Evolutionary conservation across 2,113 vertebrate genomes (phyloP).

Genomic region (Tragelaphus strepsiceros): DNA sequence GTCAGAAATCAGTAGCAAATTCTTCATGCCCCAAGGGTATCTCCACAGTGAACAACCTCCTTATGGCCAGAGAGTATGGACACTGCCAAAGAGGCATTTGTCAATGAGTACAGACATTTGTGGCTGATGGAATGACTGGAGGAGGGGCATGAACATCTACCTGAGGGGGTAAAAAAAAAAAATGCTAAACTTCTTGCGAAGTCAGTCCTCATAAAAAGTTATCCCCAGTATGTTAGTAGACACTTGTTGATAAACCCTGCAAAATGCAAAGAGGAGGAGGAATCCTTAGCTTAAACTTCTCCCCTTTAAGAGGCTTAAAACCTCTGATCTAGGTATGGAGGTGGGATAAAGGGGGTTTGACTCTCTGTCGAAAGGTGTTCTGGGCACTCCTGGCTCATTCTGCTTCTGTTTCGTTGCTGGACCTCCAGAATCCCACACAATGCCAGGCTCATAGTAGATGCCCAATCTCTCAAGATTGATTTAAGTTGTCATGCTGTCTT

Average conservation of each 20-base stretch:
- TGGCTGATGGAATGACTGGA: not conserved
- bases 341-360: not conserved
- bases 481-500: not conserved
- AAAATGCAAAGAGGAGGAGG: not conserved
- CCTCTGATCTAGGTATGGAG: not conserved
- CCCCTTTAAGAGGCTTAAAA: not conserved
- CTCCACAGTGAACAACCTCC: not conserved
- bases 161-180: not conserved
- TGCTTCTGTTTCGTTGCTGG: not conserved
- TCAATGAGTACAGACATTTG: not conserved
- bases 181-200: not conserved
- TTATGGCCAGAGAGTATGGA: not conserved
- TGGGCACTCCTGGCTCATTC: not conserved
- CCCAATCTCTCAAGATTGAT: fast-evolving
- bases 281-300: not conserved
- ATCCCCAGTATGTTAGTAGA: not conserved
- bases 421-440: not conserved
- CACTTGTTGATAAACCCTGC: not conserved
- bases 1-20: conserved; percentile 71
- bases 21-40: not conserved
- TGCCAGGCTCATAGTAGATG: not conserved
- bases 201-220: not conserved
- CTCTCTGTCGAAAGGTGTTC: not conserved
- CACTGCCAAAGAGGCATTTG: not conserved
- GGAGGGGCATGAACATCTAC: not conserved